These are phyloP conservation scores for Drosophila mayaguana DNA, from an alignment of 2,888 invertebrate genomes.

Conservation along the genomic window DNA sequence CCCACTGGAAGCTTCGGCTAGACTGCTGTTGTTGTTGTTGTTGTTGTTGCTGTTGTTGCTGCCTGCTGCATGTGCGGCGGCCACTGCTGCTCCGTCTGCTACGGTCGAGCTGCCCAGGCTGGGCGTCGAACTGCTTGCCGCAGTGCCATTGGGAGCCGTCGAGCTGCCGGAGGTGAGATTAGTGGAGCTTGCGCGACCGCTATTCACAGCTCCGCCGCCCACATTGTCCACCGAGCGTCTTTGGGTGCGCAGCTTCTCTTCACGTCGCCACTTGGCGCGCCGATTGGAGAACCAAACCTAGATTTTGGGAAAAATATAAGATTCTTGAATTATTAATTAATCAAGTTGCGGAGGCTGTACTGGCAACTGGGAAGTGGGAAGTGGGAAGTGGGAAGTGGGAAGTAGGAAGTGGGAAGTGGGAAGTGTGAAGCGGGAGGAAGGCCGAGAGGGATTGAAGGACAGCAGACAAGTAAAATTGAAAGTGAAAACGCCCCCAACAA, in stretches of 20 bases:
- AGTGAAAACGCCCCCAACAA: background rate
- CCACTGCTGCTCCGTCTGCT: conserved; percentile 21
- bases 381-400: background rate
- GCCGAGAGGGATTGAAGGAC: background rate
- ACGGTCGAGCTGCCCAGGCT: conserved; percentile 35
- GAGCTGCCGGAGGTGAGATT: conserved; percentile 62
- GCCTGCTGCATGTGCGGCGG: background rate
- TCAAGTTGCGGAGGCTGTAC: background rate
- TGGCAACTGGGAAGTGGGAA: background rate
- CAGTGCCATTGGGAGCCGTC: conserved; percentile 42
- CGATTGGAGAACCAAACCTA: conserved; percentile 99
- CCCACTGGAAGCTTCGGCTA: conserved; percentile 59
- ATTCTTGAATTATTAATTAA: background rate
- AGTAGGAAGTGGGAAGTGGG: too few relatives aligned
- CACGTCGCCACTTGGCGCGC: conserved; percentile 99
- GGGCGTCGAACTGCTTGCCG: conserved; percentile 17
- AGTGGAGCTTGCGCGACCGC: conserved; percentile 64
- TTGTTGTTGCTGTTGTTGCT: conserved; percentile 26
- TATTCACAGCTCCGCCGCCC: conserved; percentile 48
- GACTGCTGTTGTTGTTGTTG: conserved; percentile 36
- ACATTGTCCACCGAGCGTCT: conserved; percentile 86
- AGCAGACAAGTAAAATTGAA: background rate
- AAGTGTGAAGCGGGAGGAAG: background rate
- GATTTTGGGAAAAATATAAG: background rate
- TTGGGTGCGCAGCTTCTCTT: conserved; percentile 98